A percentile compares a stretch with the other conserved stretches of the same genome.
phyloP scores from a whole-genome alignment of 2,888 invertebrate genomes.

The Sceliomorpha sp. region DNA sequence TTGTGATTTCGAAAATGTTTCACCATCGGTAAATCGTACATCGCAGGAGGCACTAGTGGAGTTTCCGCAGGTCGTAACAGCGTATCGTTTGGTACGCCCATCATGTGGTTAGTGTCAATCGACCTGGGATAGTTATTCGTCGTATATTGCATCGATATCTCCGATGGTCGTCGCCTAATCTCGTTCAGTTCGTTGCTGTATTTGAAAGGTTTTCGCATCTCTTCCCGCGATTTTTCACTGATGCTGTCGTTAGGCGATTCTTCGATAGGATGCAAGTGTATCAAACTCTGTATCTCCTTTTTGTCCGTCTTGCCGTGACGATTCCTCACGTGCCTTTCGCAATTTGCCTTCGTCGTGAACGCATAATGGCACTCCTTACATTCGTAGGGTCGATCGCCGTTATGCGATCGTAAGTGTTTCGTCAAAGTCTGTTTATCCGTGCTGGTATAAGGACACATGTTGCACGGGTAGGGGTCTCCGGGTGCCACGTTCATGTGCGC shows the following conservation, averaged over 20 bases:
- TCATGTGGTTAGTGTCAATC: constrained; percentile 28
- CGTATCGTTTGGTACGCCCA: not conserved
- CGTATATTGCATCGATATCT: constrained; percentile 41
- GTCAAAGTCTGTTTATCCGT: constrained; percentile 95
- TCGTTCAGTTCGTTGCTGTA: constrained; percentile 64
- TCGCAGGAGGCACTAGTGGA: too few relatives aligned
- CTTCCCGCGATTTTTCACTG: constrained; percentile 65
- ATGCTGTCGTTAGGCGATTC: constrained; percentile 87
- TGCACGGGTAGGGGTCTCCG: constrained; percentile 93
- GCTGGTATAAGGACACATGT: constrained; percentile 94
- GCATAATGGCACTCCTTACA: constrained; percentile 97
- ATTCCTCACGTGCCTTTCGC: constrained; percentile 96
- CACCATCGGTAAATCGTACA: constrained; percentile 25
- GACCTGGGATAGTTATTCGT: constrained; percentile 33
- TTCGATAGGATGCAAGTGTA: constrained; percentile 93
- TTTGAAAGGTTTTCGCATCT: constrained; percentile 69
- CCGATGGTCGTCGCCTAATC: constrained; percentile 56
- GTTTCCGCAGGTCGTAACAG: too few relatives aligned
- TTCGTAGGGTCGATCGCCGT: constrained; percentile 96
- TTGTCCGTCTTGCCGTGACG: constrained; percentile 92
- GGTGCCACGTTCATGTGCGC: constrained; percentile 89
- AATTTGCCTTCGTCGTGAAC: constrained; percentile 98
- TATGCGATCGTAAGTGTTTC: constrained; percentile 95
- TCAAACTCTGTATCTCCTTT: constrained; percentile 93
- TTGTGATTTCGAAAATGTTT: constrained; percentile 53